Percentiles rank a stretch among this genome's conserved stretches.
These are phyloP conservation scores for Orchesella cincta DNA, from an alignment of 1,140 invertebrate species.

Conservation along the genomic window DNA sequence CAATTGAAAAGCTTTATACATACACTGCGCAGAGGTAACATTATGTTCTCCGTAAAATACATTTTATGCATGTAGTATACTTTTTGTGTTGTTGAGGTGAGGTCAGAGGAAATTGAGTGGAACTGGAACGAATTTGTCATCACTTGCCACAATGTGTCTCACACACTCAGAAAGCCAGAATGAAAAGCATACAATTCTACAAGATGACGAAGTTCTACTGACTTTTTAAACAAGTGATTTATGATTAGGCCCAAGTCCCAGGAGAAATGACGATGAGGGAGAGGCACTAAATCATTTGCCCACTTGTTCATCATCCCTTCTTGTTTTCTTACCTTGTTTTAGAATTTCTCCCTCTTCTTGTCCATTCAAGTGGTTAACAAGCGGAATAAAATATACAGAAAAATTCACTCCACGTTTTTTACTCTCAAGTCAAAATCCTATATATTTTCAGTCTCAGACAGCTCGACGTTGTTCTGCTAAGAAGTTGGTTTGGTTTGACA, in stretches of 20 bases:
- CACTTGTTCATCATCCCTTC: background rate
- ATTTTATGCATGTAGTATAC: slow-evolving; percentile 1
- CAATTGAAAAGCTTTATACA: background rate
- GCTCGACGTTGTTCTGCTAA: background rate
- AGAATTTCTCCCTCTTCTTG: too few relatives aligned
- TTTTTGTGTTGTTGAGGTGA: background rate
- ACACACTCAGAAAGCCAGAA: slow-evolving; percentile 1
- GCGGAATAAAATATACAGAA: too few relatives aligned
- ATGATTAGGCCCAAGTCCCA: slow-evolving; percentile 26
- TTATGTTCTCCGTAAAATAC: too few relatives aligned
- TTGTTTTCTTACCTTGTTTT: slow-evolving; percentile 10
- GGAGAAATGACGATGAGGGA: background rate
- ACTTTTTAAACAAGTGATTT: slow-evolving; percentile 43
- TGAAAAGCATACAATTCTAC: too few relatives aligned
- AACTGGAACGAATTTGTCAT: slow-evolving; percentile 52
- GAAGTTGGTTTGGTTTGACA: background rate
- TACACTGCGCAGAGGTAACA: too few relatives aligned
- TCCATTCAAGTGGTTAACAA: too few relatives aligned
- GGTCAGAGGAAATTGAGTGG: slow-evolving; percentile 49
- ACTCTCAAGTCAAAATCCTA: background rate
- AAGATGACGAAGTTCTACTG: background rate
- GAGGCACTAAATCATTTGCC: slow-evolving; percentile 40
- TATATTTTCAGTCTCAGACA: background rate
- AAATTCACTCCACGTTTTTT: background rate
- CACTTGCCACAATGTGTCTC: slow-evolving; percentile 50